These are phyloP conservation scores for Pinctada fucata DNA, from an alignment of 2,888 invertebrate genomes.

Conservation along the genomic window DNA sequence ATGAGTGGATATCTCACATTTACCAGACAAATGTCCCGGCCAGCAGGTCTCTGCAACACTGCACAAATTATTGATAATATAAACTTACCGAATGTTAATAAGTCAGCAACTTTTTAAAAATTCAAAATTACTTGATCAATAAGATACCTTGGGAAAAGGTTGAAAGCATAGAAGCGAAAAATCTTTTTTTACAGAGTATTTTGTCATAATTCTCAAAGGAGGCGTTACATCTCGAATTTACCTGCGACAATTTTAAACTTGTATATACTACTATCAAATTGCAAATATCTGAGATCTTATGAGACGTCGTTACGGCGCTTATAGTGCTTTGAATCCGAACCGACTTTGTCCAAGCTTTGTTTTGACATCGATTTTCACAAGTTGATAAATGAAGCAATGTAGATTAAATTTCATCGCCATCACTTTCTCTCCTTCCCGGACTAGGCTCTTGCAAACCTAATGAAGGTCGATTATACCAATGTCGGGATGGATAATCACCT, in stretches of 20 bases:
- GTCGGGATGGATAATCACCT: constrained; percentile 1
- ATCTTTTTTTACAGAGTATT: too few relatives aligned
- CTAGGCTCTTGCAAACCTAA: background rate
- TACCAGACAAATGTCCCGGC: constrained; percentile 3
- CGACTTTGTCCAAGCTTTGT: background rate
- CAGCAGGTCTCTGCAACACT: background rate
- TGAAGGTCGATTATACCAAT: background rate
- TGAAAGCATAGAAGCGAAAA: too few relatives aligned
- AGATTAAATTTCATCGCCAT: constrained; percentile 4
- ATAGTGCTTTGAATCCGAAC: background rate
- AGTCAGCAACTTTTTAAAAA: too few relatives aligned
- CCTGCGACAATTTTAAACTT: too few relatives aligned
- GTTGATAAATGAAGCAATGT: background rate
- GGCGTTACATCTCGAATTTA: too few relatives aligned
- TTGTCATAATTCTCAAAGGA: too few relatives aligned
- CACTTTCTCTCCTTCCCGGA: background rate
- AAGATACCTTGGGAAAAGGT: too few relatives aligned
- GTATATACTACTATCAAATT: too few relatives aligned
- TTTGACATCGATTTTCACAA: constrained; percentile 3
- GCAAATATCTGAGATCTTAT: too few relatives aligned
- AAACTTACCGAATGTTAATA: too few relatives aligned
- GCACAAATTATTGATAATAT: background rate
- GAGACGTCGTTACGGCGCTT: too few relatives aligned
- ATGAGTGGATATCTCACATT: constrained; percentile 5
- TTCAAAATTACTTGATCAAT: too few relatives aligned